Percentiles rank a stretch among this genome's conserved stretches.
These are phyloP conservation scores for Hedychridium roseum DNA, from an alignment of 2,888 invertebrate species.

Conservation along the genomic window DNA sequence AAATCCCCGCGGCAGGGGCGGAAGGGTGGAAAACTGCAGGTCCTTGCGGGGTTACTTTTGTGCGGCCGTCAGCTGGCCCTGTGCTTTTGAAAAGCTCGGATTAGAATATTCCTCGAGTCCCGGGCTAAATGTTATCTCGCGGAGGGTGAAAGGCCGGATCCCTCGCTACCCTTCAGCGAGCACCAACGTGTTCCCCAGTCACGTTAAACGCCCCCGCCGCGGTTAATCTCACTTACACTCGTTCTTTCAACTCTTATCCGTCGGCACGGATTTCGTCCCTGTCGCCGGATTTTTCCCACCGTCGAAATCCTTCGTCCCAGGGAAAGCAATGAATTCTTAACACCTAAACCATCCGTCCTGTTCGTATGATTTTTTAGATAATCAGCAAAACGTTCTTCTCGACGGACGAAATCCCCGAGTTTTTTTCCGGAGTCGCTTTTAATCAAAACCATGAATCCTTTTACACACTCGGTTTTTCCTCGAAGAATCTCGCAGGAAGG, in stretches of 20 bases:
- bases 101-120: constrained; percentile 52
- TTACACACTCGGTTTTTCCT: constrained; percentile 13
- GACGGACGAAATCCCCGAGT: too few relatives aligned
- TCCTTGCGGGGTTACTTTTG: constrained; percentile 50
- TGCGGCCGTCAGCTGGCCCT: constrained; percentile 52
- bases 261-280: constrained; percentile 20
- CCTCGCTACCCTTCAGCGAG: constrained; percentile 14
- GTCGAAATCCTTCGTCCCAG: too few relatives aligned
- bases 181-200: constrained; percentile 22
- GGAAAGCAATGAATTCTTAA: too few relatives aligned
- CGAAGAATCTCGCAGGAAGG: constrained; percentile 24
- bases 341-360: too few relatives aligned
- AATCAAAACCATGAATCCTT: too few relatives aligned
- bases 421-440: not conserved
- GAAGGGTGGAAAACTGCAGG: too few relatives aligned
- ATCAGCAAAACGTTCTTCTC: too few relatives aligned
- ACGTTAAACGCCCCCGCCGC: constrained; percentile 9
- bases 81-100: constrained; percentile 50
- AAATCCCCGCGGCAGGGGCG: constrained; percentile 54
- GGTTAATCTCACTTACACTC: constrained; percentile 27
- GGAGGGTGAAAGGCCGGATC: too few relatives aligned
- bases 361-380: too few relatives aligned
- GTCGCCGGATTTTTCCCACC: too few relatives aligned
- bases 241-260: constrained; percentile 27
- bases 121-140: constrained; percentile 50